These are phyloP conservation scores for Dendrolimus houi DNA, from an alignment of 2,888 invertebrate genomes.

Conservation along the genomic window DNA sequence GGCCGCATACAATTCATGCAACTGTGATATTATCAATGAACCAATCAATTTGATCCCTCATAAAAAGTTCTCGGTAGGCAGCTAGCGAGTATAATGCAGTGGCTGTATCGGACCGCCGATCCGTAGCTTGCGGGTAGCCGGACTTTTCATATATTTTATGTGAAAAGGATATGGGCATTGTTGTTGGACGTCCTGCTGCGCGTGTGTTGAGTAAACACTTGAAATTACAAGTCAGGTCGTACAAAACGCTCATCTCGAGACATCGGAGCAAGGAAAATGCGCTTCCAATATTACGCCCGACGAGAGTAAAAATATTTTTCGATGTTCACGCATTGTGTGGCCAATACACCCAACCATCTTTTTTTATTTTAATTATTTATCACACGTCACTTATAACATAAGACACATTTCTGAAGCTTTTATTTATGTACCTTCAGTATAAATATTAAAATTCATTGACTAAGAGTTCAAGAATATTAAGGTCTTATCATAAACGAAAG, in stretches of 20 bases:
- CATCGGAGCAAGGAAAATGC: constrained; percentile 47
- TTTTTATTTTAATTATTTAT: constrained; percentile 2
- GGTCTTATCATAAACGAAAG: not conserved
- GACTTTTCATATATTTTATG: constrained; percentile 75
- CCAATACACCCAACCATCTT: not conserved
- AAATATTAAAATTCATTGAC: not conserved
- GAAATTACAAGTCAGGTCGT: constrained; percentile 68
- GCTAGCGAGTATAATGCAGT: constrained; percentile 57
- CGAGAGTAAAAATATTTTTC: constrained; percentile 55
- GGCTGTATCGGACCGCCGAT: constrained; percentile 61
- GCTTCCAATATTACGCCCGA: constrained; percentile 72
- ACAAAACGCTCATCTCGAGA: constrained; percentile 31
- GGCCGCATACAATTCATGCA: constrained; percentile 45
- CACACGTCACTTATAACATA: not conserved
- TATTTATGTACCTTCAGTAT: not conserved
- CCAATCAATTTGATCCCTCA: constrained; percentile 76
- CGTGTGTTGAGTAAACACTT: constrained; percentile 66
- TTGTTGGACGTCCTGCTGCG: constrained; percentile 65
- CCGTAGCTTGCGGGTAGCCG: constrained; percentile 60
- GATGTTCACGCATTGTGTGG: constrained; percentile 26
- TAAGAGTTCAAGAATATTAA: not conserved
- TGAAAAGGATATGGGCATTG: constrained; percentile 75
- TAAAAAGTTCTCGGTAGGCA: constrained; percentile 70
- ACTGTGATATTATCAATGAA: constrained; percentile 67
- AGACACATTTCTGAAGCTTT: not conserved